Base-by-base conservation (phyloP, 1,140 invertebrate species). In the Cydia fagiglandana region DNA sequence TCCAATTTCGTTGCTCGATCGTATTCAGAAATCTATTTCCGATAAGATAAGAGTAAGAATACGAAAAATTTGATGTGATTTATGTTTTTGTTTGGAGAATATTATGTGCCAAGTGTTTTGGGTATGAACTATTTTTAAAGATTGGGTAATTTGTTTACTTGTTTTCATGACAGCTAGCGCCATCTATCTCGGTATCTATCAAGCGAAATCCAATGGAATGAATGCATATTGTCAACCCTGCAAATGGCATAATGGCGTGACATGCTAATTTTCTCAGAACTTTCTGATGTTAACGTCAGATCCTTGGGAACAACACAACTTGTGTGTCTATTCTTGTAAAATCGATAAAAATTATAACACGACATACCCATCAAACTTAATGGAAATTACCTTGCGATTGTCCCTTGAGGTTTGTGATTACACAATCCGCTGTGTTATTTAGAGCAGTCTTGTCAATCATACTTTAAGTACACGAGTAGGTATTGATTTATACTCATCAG, bases 261-360 rank as follows among this genome's bases (percentile, higher is more conserved):
- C 17, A 9, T 61, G 9, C 9, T 24, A 61, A 61, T 61, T 61
- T 61, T 61, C 56, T 2, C 56, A 12, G 56, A 61, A 61, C 56
- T 61, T 24, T 61, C 56, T 12, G 4, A 53, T 53, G n/a, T n/a
- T 17, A 24, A 24, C 56, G 56, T 24, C 56, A 61, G 20, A 24
- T 61, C 56, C 56, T 61, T 61, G 56, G 56, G 56, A 61, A 61
- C 56, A n/a, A 12, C 9, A 61, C 56, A 61, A 24, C 17, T 61
- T 61, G 20, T 61, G 9, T 20, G 10, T 24, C 56, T 61, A 61
- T 61, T 61, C 20, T 24, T 61, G 20, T 61, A 61, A 20, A 61
- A 61, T 61, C 56, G 56, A 61, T 61, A 24, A 61, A 47, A 47
- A 47, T 47, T 47, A 47, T n/a, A 47, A 47, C 45, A 47, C 45